phyloP scores from a whole-genome alignment of 1,140 invertebrate genomes.

The Cherax quadricarinatus region DNA sequence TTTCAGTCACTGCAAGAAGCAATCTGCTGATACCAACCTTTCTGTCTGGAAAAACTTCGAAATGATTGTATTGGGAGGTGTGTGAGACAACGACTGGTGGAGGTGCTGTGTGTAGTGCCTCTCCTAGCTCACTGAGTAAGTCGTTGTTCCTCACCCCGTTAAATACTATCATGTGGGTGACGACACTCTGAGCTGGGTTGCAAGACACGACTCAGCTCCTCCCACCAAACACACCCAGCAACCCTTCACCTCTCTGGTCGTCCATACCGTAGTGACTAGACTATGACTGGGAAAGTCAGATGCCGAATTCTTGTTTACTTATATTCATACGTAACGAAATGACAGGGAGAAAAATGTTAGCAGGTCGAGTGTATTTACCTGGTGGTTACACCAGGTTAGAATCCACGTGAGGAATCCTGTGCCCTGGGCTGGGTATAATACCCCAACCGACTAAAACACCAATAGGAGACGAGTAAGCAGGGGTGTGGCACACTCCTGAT shows the following conservation, averaged over 20 bases:
- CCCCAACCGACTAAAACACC: not conserved
- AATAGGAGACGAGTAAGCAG: not conserved
- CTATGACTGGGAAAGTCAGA: not conserved
- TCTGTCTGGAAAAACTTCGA: not conserved
- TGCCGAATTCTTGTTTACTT: not conserved
- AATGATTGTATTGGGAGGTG: not conserved
- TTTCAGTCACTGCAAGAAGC: no score
- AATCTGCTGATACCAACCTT: not conserved
- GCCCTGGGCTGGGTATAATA: not conserved
- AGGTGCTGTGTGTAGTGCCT: not conserved
- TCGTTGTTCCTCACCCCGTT: not conserved
- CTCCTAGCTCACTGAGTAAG: not conserved
- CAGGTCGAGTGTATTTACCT: not conserved
- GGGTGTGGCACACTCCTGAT: not conserved
- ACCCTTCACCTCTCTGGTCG: not conserved
- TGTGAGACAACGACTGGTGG: not conserved
- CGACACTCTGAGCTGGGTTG: not conserved
- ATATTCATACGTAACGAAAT: not conserved
- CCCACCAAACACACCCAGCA: not conserved
- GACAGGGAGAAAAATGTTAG: not conserved
- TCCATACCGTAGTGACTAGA: not conserved
- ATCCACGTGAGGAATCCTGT: not conserved
- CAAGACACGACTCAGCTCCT: not conserved
- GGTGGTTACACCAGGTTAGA: not conserved
- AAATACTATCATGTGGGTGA: not conserved